phyloP scores from a whole-genome alignment of 2,113 vertebrate species.

The Gadus chalcogrammus region DNA sequence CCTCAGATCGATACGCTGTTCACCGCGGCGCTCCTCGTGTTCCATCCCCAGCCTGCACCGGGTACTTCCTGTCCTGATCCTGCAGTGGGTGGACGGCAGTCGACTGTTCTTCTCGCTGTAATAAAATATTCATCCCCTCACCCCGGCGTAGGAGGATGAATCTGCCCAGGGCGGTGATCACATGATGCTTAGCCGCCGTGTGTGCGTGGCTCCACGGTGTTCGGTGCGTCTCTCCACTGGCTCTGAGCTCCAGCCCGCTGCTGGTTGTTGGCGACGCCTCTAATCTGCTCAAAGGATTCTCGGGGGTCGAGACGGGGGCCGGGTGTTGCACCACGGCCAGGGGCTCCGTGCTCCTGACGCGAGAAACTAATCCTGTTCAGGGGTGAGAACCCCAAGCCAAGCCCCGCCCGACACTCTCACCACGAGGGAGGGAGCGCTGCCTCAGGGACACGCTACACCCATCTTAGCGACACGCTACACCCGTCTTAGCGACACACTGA shows the following conservation, averaged over 20 bases:
- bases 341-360: conserved; percentile 42
- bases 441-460: too few species aligned
- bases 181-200: background rate
- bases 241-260: conserved; percentile 13
- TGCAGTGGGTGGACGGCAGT: background rate
- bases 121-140: too few species aligned
- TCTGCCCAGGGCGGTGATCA: background rate
- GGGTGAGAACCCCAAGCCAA: conserved; percentile 36
- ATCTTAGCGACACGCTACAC: too few species aligned
- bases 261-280: conserved; percentile 40
- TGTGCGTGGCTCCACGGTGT: too few species aligned
- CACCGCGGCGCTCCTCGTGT: background rate
- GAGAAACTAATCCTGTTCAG: conserved; percentile 57
- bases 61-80: background rate
- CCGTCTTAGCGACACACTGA: too few species aligned
- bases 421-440: too few species aligned
- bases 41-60: background rate
- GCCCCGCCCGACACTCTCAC: conserved; percentile 15
- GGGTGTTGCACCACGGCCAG: conserved; percentile 29
- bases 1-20: background rate
- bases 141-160: too few species aligned
- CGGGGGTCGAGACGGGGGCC: conserved; percentile 25
- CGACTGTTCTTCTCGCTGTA: too few species aligned
- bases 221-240: background rate
- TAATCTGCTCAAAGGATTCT: conserved; percentile 66